A percentile compares a stretch with the other conserved stretches of the same genome.
phyloP scores from a whole-genome alignment of 2,113 vertebrate species.

The Corvus cornix region DNA sequence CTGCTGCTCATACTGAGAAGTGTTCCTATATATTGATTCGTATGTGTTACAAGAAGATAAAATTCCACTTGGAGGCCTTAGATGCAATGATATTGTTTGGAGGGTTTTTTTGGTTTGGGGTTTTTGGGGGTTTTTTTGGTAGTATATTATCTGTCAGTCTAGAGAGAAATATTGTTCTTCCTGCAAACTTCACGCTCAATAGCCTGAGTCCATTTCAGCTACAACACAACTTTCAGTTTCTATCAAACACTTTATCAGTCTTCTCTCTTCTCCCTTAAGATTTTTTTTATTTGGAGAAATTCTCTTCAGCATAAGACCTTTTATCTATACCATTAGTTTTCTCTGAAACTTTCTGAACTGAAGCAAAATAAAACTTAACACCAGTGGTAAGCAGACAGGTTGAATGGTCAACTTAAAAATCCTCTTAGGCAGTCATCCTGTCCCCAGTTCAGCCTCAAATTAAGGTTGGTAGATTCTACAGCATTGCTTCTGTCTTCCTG shows the following conservation, averaged over 20 bases:
- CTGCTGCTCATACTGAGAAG: neutral
- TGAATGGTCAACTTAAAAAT: neutral
- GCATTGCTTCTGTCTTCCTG: neutral
- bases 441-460: neutral
- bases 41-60: neutral
- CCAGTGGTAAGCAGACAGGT: neutral
- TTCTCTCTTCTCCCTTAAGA: neutral
- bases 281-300: neutral
- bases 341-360: neutral
- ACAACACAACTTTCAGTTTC: neutral
- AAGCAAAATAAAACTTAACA: neutral
- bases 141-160: neutral
- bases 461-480: neutral
- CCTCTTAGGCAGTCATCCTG: neutral
- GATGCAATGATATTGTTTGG: neutral
- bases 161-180: neutral
- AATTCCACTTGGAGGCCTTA: neutral
- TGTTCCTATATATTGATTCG: neutral
- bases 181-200: neutral
- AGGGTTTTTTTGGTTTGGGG: neutral
- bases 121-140: neutral
- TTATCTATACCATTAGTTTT: neutral
- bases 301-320: neutral
- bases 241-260: neutral
- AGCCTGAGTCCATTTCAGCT: neutral